Percentiles rank a stretch among this genome's conserved stretches.
These are phyloP conservation scores for Pangasius larnaudii DNA, from an alignment of 2,797 vertebrate genomes.

Conservation along the genomic window DNA sequence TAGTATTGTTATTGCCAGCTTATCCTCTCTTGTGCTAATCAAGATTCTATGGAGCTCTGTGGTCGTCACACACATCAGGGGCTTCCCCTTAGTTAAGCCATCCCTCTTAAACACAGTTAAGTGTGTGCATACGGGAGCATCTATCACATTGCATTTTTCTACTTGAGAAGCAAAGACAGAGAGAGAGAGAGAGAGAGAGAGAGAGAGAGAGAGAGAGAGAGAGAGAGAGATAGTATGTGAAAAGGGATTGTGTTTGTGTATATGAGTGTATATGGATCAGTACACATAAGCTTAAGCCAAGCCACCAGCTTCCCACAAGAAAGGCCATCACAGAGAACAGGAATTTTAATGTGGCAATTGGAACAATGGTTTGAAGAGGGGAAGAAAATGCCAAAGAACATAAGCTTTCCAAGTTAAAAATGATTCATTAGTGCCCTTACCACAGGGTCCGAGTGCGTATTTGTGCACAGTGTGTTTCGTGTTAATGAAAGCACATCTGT, in stretches of 20 bases:
- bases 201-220: conserved; percentile 45
- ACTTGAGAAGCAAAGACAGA: background rate
- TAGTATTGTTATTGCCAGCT: background rate
- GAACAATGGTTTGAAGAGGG: conserved; percentile 80
- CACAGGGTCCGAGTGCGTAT: conserved; percentile 62
- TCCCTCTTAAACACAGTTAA: conserved; percentile 22
- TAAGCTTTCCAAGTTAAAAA: conserved; percentile 70
- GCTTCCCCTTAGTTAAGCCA: conserved; percentile 2
- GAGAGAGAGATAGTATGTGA: conserved; percentile 40
- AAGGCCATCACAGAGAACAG: conserved; percentile 71
- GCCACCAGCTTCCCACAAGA: conserved; percentile 78
- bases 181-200: conserved; percentile 27
- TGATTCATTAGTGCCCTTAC: conserved; percentile 78
- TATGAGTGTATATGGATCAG: conserved; percentile 68
- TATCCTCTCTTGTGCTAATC: background rate
- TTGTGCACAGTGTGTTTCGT: conserved; percentile 40
- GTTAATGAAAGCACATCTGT: conserved; percentile 47
- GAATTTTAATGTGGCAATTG: conserved; percentile 80
- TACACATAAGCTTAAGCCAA: conserved; percentile 74
- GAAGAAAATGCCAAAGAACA: conserved; percentile 73
- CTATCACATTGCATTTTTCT: conserved; percentile 57
- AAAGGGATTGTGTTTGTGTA: conserved; percentile 31
- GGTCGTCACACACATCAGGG: conserved; percentile 19
- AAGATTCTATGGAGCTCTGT: conserved; percentile 24
- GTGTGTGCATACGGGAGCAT: conserved; percentile 54